phyloP scores from a whole-genome alignment of 2,113 vertebrate species.

The Echinops telfairi region DNA sequence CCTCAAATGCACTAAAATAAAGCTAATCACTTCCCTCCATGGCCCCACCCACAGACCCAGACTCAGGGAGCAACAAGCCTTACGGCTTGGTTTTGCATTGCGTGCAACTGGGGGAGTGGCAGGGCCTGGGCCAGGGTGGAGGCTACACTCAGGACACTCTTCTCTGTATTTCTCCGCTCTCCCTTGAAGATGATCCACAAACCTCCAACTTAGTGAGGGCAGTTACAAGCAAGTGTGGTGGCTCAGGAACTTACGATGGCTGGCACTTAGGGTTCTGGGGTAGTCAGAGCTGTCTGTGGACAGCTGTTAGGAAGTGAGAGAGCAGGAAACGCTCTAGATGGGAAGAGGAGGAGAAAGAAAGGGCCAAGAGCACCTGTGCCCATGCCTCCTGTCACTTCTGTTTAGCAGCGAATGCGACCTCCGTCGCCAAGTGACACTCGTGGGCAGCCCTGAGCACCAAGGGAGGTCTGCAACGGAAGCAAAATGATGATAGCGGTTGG shows the following conservation, averaged over 20 bases:
- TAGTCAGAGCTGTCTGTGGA: neutral
- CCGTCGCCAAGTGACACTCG: neutral
- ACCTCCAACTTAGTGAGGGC: neutral
- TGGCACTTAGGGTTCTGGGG: neutral
- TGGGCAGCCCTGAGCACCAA: neutral
- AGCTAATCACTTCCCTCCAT: neutral
- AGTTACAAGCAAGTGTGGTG: constrained; percentile 17
- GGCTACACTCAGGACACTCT: constrained; percentile 1
- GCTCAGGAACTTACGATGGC: constrained; percentile 8
- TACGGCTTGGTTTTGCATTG: neutral
- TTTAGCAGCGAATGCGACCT: neutral
- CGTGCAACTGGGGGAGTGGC: neutral
- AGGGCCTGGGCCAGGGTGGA: neutral
- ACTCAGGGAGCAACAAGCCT: neutral
- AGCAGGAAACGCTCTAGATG: neutral
- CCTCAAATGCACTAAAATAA: neutral
- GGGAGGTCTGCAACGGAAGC: neutral
- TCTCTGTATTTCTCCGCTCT: constrained; percentile 21
- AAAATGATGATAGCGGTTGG: neutral
- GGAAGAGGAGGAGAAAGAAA: neutral
- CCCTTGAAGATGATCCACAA: constrained; percentile 53
- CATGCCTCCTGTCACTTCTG: accelerated
- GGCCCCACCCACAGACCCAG: neutral
- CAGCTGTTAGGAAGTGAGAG: neutral
- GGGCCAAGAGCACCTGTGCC: neutral